phyloP scores from a whole-genome alignment of 2,113 vertebrate species.

The Oxyruncus cristatus region DNA sequence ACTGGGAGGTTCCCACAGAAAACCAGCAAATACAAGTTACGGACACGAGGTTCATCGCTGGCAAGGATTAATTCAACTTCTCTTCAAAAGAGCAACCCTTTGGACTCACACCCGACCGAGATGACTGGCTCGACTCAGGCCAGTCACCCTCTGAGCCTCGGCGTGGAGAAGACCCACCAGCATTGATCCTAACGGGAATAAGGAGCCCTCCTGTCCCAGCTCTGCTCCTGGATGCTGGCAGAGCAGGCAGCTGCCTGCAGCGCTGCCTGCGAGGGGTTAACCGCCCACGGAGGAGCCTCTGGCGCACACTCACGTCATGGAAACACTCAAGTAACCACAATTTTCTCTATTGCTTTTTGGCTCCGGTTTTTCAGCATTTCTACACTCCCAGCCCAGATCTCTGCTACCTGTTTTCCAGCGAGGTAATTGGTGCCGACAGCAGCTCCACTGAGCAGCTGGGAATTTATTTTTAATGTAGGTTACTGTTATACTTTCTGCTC shows the following conservation, averaged over 20 bases:
- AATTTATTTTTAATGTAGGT: neutral
- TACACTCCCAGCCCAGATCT: neutral
- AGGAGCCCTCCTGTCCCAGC: neutral
- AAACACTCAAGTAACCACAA: conserved; percentile 59
- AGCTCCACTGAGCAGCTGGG: neutral
- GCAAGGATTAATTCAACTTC: neutral
- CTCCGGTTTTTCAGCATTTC: neutral
- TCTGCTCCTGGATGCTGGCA: neutral
- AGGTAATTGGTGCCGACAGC: neutral
- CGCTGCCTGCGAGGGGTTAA: conserved; percentile 15
- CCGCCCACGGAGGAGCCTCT: conserved; percentile 16
- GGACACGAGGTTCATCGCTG: neutral
- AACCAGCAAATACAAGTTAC: neutral
- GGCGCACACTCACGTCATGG: conserved; percentile 49
- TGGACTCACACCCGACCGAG: neutral
- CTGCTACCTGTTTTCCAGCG: neutral
- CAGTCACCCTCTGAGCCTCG: neutral
- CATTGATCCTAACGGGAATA: fast-evolving
- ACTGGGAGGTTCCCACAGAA: neutral
- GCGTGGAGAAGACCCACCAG: neutral
- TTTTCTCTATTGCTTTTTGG: conserved; percentile 40
- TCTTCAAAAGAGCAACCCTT: neutral
- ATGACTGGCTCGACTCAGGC: fast-evolving
- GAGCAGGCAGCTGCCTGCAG: neutral
- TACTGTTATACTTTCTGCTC: neutral